Evolutionary conservation across 2,888 invertebrate genomes (phyloP), one percentile per base, ranked within the genome.

Genomic region (Lamellibrachia columna): DNA sequence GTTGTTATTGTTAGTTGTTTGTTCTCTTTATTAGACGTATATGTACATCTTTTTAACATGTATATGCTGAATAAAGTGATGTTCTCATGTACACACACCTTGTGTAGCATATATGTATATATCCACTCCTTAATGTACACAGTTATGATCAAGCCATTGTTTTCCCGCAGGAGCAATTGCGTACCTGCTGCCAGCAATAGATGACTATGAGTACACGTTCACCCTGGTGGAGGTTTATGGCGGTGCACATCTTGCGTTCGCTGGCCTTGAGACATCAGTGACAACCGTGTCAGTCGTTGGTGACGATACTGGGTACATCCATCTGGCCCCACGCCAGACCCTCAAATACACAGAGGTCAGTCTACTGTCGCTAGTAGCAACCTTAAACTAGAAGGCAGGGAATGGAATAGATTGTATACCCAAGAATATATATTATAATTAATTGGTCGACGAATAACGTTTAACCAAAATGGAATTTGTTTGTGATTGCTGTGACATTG

Each of bases 261-360:
- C 75, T 28, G 94, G 94, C 53, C 93, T 91, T 15, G 90, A 93
- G 6, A 94, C 94, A 11, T 94, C 58, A 52, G 91, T 95, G 15
- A 93, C 93, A 53, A 93, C 95, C 52, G 91, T 93, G 15, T 92
- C 92, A 75, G 93, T 95, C 75, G 94, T 94, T 22, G 95, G 95
- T 22, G 95, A 95, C 93, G 95, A 95, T 93, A 95, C 95, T 4
- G 95, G 94, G 22, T 95, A 95, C 58, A 75, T 95, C 3, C 95
- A 95, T 91, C 93, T 95, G 15, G 94, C 93, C 1, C 95, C 95
- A 52, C 53, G 40, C 15, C 90, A 90, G 53, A 75, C 91, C n/a
- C 90, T 93, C 53, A 75, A n/a, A 52, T 52, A 40, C 53, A 93
- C 93, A 3, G 93, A 92, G 93, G 92, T 92, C n/a, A 91, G 52